These are phyloP conservation scores for Sinocyclocheilus grahami DNA, from an alignment of 2,113 vertebrate species.

Conservation along the genomic window DNA sequence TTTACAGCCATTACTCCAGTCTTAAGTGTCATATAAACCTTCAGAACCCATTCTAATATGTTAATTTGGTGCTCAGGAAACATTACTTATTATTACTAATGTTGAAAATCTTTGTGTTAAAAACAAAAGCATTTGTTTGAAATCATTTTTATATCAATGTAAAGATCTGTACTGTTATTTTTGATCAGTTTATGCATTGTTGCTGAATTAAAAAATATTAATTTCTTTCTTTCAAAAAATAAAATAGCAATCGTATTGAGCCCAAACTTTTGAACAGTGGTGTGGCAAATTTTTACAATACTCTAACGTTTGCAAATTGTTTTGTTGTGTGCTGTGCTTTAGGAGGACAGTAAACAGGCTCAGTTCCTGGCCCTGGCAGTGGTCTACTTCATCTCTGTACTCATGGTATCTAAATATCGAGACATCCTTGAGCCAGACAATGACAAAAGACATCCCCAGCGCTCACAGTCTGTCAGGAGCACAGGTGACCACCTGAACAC, in stretches of 20 bases:
- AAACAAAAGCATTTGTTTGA: neutral
- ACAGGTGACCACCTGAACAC: slow-evolving; percentile 64
- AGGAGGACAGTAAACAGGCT: slow-evolving; percentile 99
- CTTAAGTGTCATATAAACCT: too few species aligned
- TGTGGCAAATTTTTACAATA: neutral
- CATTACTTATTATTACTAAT: neutral
- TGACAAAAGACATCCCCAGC: slow-evolving; percentile 77
- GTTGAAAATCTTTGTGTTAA: neutral
- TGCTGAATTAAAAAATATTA: neutral
- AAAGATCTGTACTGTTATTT: neutral
- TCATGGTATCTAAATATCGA: slow-evolving; percentile 99
- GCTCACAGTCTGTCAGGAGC: slow-evolving; percentile 77
- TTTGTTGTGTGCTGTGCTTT: slow-evolving; percentile 63
- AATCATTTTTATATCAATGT: neutral
- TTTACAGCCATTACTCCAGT: neutral
- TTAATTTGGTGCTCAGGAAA: neutral
- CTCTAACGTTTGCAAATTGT: neutral
- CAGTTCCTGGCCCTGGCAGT: slow-evolving; percentile 97
- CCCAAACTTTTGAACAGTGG: neutral
- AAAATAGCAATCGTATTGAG: neutral
- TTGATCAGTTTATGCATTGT: neutral
- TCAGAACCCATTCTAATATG: too few species aligned
- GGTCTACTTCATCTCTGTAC: slow-evolving; percentile 97
- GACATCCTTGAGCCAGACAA: slow-evolving; percentile 97
- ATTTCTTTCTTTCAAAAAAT: neutral